Evolutionary conservation across 2,888 invertebrate genomes (phyloP).

Genomic region (Smittia aterrima): DNA sequence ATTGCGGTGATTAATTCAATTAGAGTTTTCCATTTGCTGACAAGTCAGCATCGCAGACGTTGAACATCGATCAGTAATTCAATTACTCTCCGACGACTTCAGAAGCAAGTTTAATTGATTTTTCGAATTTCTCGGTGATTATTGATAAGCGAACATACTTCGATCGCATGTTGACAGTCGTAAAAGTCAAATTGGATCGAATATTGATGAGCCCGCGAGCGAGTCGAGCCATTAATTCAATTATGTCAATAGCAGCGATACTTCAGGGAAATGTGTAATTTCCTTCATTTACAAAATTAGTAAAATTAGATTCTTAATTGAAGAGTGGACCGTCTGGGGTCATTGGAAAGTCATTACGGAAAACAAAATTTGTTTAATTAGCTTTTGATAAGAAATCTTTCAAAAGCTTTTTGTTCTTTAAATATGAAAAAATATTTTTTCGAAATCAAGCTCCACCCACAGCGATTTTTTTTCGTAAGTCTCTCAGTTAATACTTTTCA

Average conservation of each 20-base stretch:
- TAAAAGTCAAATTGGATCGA: constrained; percentile 7
- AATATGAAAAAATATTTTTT: background rate
- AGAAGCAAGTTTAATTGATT: background rate
- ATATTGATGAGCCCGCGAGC: background rate
- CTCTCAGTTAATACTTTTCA: background rate
- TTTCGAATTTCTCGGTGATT: constrained; percentile 1
- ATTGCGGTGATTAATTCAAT: too few relatives aligned
- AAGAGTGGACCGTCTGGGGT: background rate
- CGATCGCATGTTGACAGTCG: background rate
- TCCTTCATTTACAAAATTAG: background rate
- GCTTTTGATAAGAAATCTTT: too few relatives aligned
- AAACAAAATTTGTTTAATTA: too few relatives aligned
- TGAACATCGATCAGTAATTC: constrained; percentile 3
- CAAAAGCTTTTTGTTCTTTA: too few relatives aligned
- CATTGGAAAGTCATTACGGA: background rate
- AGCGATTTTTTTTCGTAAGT: background rate
- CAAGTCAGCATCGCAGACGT: background rate
- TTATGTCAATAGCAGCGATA: background rate
- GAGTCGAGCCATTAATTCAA: constrained; percentile 8
- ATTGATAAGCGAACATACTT: background rate
- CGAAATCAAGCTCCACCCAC: constrained; percentile 23
- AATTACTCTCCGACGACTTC: background rate
- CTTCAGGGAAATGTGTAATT: background rate
- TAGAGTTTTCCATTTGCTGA: too few relatives aligned
- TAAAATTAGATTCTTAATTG: background rate